Base-by-base conservation (phyloP, 2,797 vertebrate genomes). In the Sebastes kiyomatsui region DNA sequence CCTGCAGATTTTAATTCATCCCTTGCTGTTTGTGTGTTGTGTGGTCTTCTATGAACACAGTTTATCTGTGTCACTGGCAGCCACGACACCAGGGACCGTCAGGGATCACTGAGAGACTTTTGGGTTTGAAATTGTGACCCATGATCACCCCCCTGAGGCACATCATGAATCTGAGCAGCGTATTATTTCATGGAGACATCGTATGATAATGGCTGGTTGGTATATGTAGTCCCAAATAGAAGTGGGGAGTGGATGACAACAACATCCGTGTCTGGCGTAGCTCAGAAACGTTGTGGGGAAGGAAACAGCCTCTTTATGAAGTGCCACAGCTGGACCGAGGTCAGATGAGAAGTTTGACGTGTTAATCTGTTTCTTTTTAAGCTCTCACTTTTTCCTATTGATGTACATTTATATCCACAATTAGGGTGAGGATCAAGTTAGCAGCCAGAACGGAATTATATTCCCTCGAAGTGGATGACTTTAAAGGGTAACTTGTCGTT, bases 41-140 rank as follows among this genome's bases (percentile, higher is more conserved):
- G 92, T 92, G 92, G 90, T 90, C 88, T 87, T 72, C 78, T 71
- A 72, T 85, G 61, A 89, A 84, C 84, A 88, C 61, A 80, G 42
- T 69, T 38, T 75, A 55, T 83, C 67, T 83, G 61, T 18, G 18
- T 87, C 77, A 20, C 82, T 72, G 55, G 65, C 59, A 83, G 67
- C 70, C 35, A 11, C 8, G 69, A 87, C 71, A 72, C 56, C 9
- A 6, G 49, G 49, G 70, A 81, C 54, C 14, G 12, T 32, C 1
- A 20, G 9, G 49, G 60, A 82, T 75, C 68, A 27, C 66, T 11
- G 55, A 65, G 61, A 74, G 66, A 20, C 54, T 58, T 65, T 74
- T 78, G 46, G 72, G 76, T 85, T 85, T 83, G 56, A 84, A 84
- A 88, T 38, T 71, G 79, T 33, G 67, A 77, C 52, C 77, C 55